Evolutionary conservation across 2,888 invertebrate genomes (phyloP), one percentile per base, ranked within the genome.

Genomic region (Drosophila kanekoi): DNA sequence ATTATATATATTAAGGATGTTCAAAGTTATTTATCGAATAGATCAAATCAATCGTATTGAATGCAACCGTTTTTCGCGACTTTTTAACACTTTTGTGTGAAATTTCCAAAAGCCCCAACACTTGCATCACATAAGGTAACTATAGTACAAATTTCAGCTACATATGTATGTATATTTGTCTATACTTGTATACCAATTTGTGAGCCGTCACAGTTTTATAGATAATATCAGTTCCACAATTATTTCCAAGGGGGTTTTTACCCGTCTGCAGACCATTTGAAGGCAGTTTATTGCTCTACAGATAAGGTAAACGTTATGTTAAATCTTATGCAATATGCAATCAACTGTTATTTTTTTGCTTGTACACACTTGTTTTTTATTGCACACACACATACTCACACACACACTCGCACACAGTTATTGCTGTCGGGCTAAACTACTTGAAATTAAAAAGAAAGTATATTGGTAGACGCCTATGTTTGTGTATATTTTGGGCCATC

Each of bases 391-490:
- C 37, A 28, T 51, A n/a, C 23, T 3, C 1, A 11, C 13, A 23
- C 49, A 9, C 14, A 16, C 13, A 13, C 51, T 9, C 14, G 28
- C 14, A 14, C 23, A 28, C 28, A 8, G 28, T 28, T 56, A 56
- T 51, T 58, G 48, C 38, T 32, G 47, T 41, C 8, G 44, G 18
- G 37, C 48, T 41, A 70, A 74, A 70, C 89, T 70, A 80, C 81
- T 75, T 80, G 16, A 75, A 83, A 80, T 77, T 87, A 57, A 87
- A 89, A 84, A 89, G 89, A 84, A 84, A 84, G 83, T 84, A 58
- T 70, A 13, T 53, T 60, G 52, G 33, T 28, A 20, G 56, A 44
- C 48, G 54, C 44, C 18, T 44, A 32, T 45, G 33, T 62, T 14
- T 44, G 45, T 47, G 48, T 59, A 51, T 71, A 60, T 58, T 68